A percentile compares a stretch with the other conserved stretches of the same genome.
Conservation (phyloP, 2,113 vertebrate genomes). For the Nannobrachium achirus region DNA sequence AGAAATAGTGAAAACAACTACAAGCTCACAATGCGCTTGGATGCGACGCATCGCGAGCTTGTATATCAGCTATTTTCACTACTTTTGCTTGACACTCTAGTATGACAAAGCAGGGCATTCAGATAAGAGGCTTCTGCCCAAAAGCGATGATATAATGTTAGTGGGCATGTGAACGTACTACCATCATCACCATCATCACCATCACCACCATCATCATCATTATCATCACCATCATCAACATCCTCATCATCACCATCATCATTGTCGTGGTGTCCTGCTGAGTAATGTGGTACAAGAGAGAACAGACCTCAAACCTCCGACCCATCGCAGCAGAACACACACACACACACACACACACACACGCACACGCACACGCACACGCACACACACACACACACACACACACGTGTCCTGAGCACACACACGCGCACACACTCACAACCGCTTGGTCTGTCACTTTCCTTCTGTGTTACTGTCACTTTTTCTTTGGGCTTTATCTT, state of each 20-base stretch:
- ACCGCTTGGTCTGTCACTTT: constrained; percentile 31
- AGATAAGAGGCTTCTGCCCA: constrained; percentile 10
- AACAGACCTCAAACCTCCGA: constrained; percentile 35
- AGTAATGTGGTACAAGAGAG: constrained; percentile 20
- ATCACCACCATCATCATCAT: constrained; percentile 7
- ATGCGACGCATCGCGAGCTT: no score
- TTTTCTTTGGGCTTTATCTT: constrained; percentile 77
- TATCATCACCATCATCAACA: not conserved
- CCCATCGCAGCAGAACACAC: constrained; percentile 21
- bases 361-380: not conserved
- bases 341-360: constrained; percentile 1
- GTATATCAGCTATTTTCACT: no score
- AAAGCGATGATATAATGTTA: constrained; percentile 17
- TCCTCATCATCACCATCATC: constrained; percentile 17
- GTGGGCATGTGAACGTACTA: no score
- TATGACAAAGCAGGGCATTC: not conserved
- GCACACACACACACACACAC: not conserved
- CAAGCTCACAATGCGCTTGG: no score
- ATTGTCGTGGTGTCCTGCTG: constrained; percentile 21
- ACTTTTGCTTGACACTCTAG: no score
- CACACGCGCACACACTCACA: not conserved
- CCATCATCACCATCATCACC: not conserved
- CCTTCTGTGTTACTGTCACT: constrained; percentile 54
- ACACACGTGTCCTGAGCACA: not conserved
- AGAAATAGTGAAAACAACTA: no score